Conservation (phyloP, 2,888 invertebrate species). For the Poecilus cupreus region DNA sequence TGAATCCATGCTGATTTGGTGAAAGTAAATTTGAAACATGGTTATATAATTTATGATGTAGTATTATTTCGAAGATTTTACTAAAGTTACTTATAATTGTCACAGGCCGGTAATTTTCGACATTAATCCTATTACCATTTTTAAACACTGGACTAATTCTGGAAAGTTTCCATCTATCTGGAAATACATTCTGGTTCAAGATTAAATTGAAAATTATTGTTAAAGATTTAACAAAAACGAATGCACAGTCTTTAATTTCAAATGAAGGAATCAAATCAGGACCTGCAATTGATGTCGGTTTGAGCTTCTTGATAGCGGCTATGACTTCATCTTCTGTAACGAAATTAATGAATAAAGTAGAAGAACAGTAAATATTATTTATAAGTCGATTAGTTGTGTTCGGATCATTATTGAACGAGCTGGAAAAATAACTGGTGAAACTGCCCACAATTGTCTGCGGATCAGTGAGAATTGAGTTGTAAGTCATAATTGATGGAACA, state of each 20-base stretch:
- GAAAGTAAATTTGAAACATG: not conserved
- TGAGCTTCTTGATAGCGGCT: too few relatives aligned
- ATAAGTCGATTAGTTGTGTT: too few relatives aligned
- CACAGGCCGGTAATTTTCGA: not conserved
- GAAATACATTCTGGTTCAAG: not conserved
- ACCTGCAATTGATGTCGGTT: not conserved
- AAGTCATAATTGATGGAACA: not conserved
- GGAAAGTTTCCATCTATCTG: not conserved
- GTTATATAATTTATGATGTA: not conserved
- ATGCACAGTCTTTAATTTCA: not conserved
- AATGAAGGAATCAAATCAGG: not conserved
- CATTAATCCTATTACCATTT: not conserved
- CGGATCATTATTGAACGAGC: too few relatives aligned
- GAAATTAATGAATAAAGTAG: not conserved
- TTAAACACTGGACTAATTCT: not conserved
- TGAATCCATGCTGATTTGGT: not conserved
- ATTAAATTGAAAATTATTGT: not conserved
- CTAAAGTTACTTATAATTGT: not conserved
- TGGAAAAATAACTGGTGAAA: not conserved
- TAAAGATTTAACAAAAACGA: not conserved
- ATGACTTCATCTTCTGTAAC: not conserved
- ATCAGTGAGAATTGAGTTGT: not conserved
- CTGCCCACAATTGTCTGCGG: not conserved
- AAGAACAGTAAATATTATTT: too few relatives aligned
- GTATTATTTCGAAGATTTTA: not conserved